These are phyloP conservation scores for Ditylenchus dipsaci DNA, from an alignment of 1,140 invertebrate genomes.

Conservation along the genomic window DNA sequence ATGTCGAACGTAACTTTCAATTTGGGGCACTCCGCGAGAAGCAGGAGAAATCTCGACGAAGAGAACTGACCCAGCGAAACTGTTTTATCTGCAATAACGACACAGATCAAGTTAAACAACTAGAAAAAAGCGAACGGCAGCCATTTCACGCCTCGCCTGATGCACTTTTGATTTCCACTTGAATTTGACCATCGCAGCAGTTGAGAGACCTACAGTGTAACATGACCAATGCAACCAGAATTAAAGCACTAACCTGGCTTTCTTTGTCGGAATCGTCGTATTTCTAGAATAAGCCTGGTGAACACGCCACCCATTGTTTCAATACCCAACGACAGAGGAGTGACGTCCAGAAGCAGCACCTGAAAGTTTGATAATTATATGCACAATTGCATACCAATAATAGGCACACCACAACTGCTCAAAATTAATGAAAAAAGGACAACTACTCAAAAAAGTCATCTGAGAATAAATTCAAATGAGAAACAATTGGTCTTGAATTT, in stretches of 20 bases:
- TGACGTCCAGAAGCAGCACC: constrained; percentile 76
- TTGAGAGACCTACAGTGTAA: background rate
- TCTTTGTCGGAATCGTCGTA: constrained; percentile 95
- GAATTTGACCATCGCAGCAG: constrained; percentile 85
- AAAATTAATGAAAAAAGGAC: no score
- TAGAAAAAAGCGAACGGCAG: constrained; percentile 65
- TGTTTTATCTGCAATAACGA: constrained; percentile 89
- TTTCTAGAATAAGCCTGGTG: constrained; percentile 86
- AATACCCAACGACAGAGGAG: constrained; percentile 81
- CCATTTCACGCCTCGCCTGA: constrained; percentile 86
- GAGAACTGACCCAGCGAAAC: constrained; percentile 83
- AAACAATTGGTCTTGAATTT: no score
- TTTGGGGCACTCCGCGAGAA: constrained; percentile 66
- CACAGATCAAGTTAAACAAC: no score
- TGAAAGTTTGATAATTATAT: no score
- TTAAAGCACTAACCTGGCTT: constrained; percentile 77
- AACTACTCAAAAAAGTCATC: no score
- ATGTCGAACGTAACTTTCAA: constrained; percentile 67
- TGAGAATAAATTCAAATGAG: no score
- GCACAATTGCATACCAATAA: constrained; percentile 65
- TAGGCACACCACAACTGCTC: no score
- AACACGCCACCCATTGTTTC: constrained; percentile 94
- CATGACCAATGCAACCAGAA: no score
- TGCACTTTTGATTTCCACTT: constrained; percentile 87
- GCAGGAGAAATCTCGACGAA: constrained; percentile 63